Base-by-base conservation (phyloP, 2,113 vertebrate genomes). In the human (Homo sapiens) region DNA sequence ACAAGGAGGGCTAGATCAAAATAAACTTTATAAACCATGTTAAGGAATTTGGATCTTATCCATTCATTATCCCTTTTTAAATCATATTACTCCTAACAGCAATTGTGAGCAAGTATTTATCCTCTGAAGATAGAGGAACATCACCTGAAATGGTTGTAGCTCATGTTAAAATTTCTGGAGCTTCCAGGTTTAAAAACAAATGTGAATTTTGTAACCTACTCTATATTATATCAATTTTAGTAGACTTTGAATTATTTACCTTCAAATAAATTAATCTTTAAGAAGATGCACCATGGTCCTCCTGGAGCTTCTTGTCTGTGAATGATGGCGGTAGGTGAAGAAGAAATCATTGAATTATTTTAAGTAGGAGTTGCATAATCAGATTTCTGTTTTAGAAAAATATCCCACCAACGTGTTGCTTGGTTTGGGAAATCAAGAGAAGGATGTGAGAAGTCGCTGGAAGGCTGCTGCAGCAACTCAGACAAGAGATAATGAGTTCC, bases 301-400 rank as follows among this genome's bases (percentile, higher is more conserved):
- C 13, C n/a, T 40, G 43, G 38, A 82, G 59, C 25, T 88, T 79
- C 78, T 55, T 84, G 4, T 55, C 59, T 48, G 13, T 52, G 64
- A 87, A 18, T 88, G 17, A 83, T 57, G 22, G n/a, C 59, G 40
- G 0, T 64, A 48, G 3, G 27, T 59, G 52, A 89, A 59, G 35
- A 72, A 97, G 40, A 68, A 85, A 85, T 76, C 27, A 55, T 1
- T 73, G 32, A 78, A 61, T 87, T 82, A 40, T 87, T 82, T 82
- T 94, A 85, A 76, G 43, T n/a, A 90, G 50, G 13, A 90, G 1
- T 73, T 81, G 6, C 45, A 79, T 80, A 64, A 73, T 52, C 20
- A 50, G 35, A 78, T 84, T 91, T 79, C 52, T 64, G 50, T 79
- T 91, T 93, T 38, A 84, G 82, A 88, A 83, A 91, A 90, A 70